Conservation (phyloP, 2,888 invertebrate species). For the Tetheella fluctuosa region DNA sequence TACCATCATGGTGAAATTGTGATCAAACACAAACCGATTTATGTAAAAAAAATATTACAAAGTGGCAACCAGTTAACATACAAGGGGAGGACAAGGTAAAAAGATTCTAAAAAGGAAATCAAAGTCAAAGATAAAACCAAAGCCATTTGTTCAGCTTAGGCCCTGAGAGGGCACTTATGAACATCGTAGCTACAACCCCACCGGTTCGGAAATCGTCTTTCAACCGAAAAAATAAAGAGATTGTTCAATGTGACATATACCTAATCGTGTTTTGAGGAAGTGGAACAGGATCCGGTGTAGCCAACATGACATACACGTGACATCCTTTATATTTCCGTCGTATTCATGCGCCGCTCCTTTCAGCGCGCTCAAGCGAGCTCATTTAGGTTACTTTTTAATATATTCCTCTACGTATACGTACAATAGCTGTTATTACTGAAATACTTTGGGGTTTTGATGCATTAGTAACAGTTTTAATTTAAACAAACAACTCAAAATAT, state of each 20-base stretch:
- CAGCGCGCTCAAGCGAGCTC: slow-evolving; percentile 31
- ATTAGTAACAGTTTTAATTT: background rate
- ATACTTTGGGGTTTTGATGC: background rate
- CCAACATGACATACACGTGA: slow-evolving; percentile 16
- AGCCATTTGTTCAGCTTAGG: no score
- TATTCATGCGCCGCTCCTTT: slow-evolving; percentile 32
- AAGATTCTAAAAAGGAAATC: no score
- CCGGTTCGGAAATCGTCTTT: no score
- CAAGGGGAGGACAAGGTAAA: no score
- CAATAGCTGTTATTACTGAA: slow-evolving; percentile 6
- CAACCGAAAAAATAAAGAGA: background rate
- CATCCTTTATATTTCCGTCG: slow-evolving; percentile 27
- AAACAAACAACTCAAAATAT: no score
- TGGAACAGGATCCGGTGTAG: slow-evolving; percentile 31
- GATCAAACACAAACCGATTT: no score
- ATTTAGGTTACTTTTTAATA: slow-evolving; percentile 38
- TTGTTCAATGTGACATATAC: slow-evolving; percentile 16
- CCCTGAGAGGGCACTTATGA: no score
- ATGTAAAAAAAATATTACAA: no score
- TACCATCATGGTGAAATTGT: no score
- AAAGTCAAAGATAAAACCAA: no score
- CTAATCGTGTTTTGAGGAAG: slow-evolving; percentile 15
- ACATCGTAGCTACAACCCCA: no score
- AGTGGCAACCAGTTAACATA: no score
- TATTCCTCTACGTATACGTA: slow-evolving; percentile 5